Conservation (phyloP, 1,140 invertebrate genomes). For the Microplitis demolitor region DNA sequence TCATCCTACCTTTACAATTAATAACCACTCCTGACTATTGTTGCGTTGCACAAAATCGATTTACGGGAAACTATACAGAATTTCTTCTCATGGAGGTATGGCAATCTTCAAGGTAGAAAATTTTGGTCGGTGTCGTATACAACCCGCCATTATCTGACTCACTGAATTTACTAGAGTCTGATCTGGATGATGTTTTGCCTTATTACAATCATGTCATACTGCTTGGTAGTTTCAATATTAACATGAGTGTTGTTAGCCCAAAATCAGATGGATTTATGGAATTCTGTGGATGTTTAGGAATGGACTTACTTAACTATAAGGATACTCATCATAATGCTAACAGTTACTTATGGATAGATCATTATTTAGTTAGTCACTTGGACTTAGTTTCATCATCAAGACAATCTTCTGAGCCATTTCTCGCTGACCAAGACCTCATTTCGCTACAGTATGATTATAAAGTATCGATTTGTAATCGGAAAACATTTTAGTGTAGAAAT, state of each 20-base stretch:
- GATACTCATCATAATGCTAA: slow-evolving; percentile 12
- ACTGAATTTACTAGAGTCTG: neutral
- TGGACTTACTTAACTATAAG: neutral
- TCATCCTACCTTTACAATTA: too few relatives aligned
- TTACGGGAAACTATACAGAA: too few relatives aligned
- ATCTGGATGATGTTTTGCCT: neutral
- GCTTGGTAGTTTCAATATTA: neutral
- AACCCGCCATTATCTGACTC: neutral
- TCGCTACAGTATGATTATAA: neutral
- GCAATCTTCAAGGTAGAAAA: neutral
- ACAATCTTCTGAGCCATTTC: slow-evolving; percentile 10
- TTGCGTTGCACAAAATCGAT: too few relatives aligned
- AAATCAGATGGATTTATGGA: neutral
- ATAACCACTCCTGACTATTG: too few relatives aligned
- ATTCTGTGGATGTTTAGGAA: neutral
- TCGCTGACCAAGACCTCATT: slow-evolving; percentile 15
- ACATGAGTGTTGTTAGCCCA: neutral
- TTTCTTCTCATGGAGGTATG: neutral
- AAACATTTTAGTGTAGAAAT: neutral
- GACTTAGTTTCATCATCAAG: neutral
- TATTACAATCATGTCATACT: neutral
- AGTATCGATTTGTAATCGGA: neutral
- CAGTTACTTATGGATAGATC: slow-evolving; percentile 1
- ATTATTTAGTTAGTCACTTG: neutral
- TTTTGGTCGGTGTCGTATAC: slow-evolving; percentile 17